Evolutionary conservation across 2,888 invertebrate species (phyloP), one percentile per base, ranked within the genome.

Genomic region (Drosophila suboccidentalis): DNA sequence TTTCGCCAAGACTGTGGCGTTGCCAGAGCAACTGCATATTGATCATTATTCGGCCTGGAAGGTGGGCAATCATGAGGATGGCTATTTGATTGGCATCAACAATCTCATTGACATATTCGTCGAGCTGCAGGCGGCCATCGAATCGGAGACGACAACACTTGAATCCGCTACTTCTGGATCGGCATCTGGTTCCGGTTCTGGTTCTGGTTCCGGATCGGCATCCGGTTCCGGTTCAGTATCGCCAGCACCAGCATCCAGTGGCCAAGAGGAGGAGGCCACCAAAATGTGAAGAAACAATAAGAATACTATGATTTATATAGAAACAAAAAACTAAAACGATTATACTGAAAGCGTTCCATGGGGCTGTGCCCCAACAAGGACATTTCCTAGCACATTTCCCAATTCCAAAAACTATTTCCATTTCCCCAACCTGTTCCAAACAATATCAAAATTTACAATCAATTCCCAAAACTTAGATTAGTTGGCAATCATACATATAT

Each of bases 11-110:
- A 98, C 98, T 0, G 95, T 97, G 49, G 95, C 95, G 13, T 94
- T 98, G 39, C 97, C 98, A 0, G 94, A 95, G 1, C 94, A 95
- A 71, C 93, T 96, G 70, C 94, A 92, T 41, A 97, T 98, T 66
- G 95, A 95, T 87, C 98, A 98, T 93, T 95, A 95, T 72, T 95
- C 96, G 22, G 95, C 95, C 58, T 98, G 98, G 98, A 96, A 96
- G 90, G 98, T 98, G 69, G 98, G 98, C 44, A 98, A 98, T 93
- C 98, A 98, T 91, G 98, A 98, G 94, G 98, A 98, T 91, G 98
- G 98, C 72, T 98, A 98, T 93, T 94, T 98, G 80, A 97, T 97
- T 76, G 98, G 98, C 70, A 94, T 98, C 55, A 96, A 97, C 91
- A 98, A 98, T 93, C 94, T 98, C 76, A 96, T 98, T 84, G 95